phyloP scores from a whole-genome alignment of 2,113 vertebrate species.

The Pangasianodon gigas region DNA sequence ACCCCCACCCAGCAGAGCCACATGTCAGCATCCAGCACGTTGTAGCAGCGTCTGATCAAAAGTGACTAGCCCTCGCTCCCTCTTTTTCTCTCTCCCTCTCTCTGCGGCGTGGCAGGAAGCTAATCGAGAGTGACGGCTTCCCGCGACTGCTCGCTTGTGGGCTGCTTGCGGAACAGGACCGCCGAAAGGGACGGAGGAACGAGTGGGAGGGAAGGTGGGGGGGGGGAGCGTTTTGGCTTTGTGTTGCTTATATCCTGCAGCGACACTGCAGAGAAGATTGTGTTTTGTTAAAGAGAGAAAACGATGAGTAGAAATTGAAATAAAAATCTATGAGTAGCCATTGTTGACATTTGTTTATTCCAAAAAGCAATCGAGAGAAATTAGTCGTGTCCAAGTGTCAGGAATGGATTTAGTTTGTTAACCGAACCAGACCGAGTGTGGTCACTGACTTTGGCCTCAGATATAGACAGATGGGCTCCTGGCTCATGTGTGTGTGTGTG shows the following conservation, averaged over 20 bases:
- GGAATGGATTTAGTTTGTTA: neutral
- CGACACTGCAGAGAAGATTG: neutral
- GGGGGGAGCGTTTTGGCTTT: neutral
- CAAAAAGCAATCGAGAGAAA: neutral
- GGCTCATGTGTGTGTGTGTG: neutral
- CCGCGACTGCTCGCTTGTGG: conserved; percentile 97
- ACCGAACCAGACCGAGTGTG: conserved; percentile 23
- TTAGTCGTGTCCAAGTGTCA: neutral
- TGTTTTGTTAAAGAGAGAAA: neutral
- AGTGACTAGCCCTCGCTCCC: conserved; percentile 54
- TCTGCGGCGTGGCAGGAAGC: conserved; percentile 87
- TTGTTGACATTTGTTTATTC: neutral
- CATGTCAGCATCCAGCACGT: conserved; percentile 34
- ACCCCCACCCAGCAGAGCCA: neutral
- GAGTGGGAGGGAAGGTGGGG: neutral
- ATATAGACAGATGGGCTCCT: conserved; percentile 64
- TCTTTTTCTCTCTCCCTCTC: conserved; percentile 63
- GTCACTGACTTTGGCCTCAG: conserved; percentile 39
- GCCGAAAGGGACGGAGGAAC: conserved; percentile 47
- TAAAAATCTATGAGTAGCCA: neutral
- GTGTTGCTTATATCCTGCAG: neutral
- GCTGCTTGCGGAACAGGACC: conserved; percentile 74
- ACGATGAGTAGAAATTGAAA: neutral
- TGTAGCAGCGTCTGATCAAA: conserved; percentile 18
- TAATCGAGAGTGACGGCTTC: conserved; percentile 97